phyloP scores from a whole-genome alignment of 2,113 vertebrate species.

The Pseudorasbora parva region DNA sequence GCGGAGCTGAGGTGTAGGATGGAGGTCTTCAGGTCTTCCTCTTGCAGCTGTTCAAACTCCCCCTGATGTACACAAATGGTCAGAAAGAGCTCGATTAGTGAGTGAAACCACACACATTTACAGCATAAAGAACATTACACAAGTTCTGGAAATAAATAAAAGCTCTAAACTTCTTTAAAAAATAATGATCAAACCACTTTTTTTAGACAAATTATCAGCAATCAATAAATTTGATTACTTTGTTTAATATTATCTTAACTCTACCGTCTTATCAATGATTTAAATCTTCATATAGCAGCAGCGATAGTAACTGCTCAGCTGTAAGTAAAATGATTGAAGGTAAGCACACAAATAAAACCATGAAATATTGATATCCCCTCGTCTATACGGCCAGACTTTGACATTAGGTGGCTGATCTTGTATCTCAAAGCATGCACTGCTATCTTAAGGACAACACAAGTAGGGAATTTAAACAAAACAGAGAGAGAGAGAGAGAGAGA shows the following conservation, averaged over 20 bases:
- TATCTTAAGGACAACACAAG: slow-evolving; percentile 26
- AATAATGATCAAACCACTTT: background rate
- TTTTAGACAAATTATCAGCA: background rate
- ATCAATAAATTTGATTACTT: background rate
- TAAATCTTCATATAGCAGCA: slow-evolving; percentile 14
- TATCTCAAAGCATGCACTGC: slow-evolving; percentile 32
- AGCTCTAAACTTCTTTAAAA: background rate
- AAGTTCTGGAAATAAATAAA: background rate
- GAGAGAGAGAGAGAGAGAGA: no score
- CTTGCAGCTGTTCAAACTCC: slow-evolving; percentile 75
- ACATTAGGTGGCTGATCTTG: slow-evolving; percentile 10
- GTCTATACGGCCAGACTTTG: slow-evolving; percentile 40
- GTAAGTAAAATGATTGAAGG: slow-evolving; percentile 26
- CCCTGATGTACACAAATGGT: slow-evolving; percentile 80
- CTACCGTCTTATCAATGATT: background rate
- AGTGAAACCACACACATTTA: slow-evolving; percentile 47
- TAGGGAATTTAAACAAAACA: slow-evolving; percentile 5
- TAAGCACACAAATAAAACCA: slow-evolving; percentile 44
- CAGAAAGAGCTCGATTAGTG: slow-evolving; percentile 72
- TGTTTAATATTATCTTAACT: background rate
- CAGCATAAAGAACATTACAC: background rate
- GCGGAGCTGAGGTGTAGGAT: slow-evolving; percentile 83
- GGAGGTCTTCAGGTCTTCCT: slow-evolving; percentile 86
- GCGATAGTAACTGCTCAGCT: background rate
- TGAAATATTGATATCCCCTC: slow-evolving; percentile 58